These are phyloP conservation scores for Pan paniscus DNA, from an alignment of 2,113 vertebrate species.

Conservation along the genomic window DNA sequence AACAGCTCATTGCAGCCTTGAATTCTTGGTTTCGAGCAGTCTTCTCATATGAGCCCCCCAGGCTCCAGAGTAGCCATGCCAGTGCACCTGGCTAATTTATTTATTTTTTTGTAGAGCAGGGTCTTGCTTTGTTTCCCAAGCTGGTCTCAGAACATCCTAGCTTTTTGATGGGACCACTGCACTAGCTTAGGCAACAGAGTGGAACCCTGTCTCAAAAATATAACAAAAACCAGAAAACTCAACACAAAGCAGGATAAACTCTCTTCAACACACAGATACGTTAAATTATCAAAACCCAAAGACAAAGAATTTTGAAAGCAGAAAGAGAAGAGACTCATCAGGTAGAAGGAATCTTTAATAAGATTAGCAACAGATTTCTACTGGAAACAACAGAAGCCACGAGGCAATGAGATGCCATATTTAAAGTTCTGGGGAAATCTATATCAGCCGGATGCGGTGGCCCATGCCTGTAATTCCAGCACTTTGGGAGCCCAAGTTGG, in stretches of 20 bases:
- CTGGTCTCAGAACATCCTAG: no score
- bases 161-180: no score
- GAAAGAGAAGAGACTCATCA: neutral
- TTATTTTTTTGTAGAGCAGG: no score
- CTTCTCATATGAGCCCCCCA: no score
- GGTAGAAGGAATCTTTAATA: neutral
- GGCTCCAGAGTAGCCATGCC: no score
- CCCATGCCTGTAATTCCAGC: neutral
- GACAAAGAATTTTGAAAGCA: neutral
- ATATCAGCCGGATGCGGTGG: neutral
- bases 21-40: no score
- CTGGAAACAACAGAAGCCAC: neutral
- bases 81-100: no score
- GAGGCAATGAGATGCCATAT: neutral
- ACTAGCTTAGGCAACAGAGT: no score
- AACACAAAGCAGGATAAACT: neutral
- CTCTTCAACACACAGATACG: neutral
- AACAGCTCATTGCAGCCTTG: no score
- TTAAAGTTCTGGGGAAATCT: neutral
- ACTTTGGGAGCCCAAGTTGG: neutral
- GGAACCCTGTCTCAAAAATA: no score
- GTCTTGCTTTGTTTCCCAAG: no score
- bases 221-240: neutral
- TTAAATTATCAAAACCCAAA: neutral
- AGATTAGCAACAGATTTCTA: neutral